These are phyloP conservation scores for Automeris io DNA, from an alignment of 2,888 invertebrate genomes.

Conservation along the genomic window DNA sequence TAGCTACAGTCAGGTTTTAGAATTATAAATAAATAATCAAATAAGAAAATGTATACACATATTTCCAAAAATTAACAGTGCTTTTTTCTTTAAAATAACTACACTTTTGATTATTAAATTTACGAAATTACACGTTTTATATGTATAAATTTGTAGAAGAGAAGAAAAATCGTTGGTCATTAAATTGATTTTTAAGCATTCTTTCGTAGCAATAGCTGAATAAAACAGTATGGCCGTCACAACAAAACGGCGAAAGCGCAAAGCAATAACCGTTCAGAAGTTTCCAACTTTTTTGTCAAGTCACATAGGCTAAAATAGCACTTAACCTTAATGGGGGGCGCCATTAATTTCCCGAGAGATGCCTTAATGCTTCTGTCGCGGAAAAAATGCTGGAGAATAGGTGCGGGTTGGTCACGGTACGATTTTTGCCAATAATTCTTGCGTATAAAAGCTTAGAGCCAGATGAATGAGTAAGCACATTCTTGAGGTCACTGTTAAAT, in stretches of 20 bases:
- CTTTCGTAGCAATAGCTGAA: neutral
- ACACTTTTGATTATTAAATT: no score
- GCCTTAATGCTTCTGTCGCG: constrained; percentile 55
- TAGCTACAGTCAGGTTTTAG: no score
- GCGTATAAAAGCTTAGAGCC: constrained; percentile 17
- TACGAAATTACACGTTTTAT: no score
- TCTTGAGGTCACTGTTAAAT: constrained; percentile 15
- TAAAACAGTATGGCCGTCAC: constrained; percentile 1
- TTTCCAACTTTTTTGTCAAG: constrained; percentile 54
- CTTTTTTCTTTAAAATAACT: no score
- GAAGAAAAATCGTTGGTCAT: no score
- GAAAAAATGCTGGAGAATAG: constrained; percentile 47
- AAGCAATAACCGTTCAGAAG: constrained; percentile 33
- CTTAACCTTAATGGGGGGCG: constrained; percentile 60
- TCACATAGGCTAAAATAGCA: constrained; percentile 62
- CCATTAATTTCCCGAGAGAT: constrained; percentile 60
- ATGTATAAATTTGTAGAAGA: no score
- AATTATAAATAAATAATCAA: no score
- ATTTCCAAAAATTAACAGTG: no score
- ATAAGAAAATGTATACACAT: no score
- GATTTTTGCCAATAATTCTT: constrained; percentile 31
- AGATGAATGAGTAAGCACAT: constrained; percentile 28
- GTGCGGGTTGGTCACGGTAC: constrained; percentile 31
- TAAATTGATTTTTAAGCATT: no score
- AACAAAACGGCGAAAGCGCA: constrained; percentile 3